Evolutionary conservation across 2,113 vertebrate genomes (phyloP).

Genomic region (Nannospalax galili): DNA sequence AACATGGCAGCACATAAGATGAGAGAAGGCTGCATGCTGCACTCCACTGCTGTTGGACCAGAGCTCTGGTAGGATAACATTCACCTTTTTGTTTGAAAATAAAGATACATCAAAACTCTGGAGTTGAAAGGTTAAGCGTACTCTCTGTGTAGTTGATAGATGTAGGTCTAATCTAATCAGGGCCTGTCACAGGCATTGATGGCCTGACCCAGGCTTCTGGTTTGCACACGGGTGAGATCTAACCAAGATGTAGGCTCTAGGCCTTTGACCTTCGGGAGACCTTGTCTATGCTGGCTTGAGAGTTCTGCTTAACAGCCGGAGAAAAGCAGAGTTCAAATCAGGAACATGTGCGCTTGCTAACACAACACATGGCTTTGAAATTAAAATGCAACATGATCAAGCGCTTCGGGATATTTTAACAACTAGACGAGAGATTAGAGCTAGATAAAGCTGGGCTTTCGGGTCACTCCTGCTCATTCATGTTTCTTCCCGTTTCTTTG

Average conservation of each 20-base stretch:
- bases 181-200: conserved; percentile 75
- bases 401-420: conserved; percentile 90
- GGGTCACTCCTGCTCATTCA: conserved; percentile 78
- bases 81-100: conserved; percentile 77
- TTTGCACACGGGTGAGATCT: conserved; percentile 85
- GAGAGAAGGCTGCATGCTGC: conserved; percentile 61
- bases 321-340: conserved; percentile 86
- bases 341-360: conserved; percentile 88
- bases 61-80: conserved; percentile 75
- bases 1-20: conserved; percentile 63
- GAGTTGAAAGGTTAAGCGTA: conserved; percentile 88
- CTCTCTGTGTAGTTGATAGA: conserved; percentile 86
- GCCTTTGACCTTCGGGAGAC: conserved; percentile 88
- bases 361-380: conserved; percentile 86
- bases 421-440: conserved; percentile 85
- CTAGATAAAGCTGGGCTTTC: conserved; percentile 83
- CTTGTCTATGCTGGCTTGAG: conserved; percentile 80
- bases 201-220: conserved; percentile 84
- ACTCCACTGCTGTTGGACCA: conserved; percentile 46
- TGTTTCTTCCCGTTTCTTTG: conserved; percentile 84
- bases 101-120: conserved; percentile 81
- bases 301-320: conserved; percentile 85
- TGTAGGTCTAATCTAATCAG: conserved; percentile 88
- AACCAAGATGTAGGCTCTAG: conserved; percentile 87
- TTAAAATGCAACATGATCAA: conserved; percentile 86